A percentile compares a stretch with the other conserved stretches of the same genome.
These are phyloP conservation scores for Stomorhina lunata DNA, from an alignment of 2,888 invertebrate genomes.

Conservation along the genomic window DNA sequence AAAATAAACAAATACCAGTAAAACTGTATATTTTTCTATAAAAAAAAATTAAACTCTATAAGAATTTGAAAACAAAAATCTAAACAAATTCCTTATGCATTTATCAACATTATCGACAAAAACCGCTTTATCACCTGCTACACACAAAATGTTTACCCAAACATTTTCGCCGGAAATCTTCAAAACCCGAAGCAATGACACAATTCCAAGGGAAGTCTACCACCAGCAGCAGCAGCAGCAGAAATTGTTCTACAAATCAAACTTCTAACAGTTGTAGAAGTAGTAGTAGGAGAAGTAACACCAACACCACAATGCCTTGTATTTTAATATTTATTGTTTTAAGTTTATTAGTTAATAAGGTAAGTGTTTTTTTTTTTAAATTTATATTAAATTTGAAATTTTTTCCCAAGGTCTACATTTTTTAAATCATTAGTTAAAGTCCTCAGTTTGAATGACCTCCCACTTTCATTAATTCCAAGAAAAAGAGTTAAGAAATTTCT, in stretches of 20 bases:
- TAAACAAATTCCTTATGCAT: constrained; percentile 37
- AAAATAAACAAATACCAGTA: too few species aligned
- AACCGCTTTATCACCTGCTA: constrained; percentile 48
- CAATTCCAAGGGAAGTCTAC: constrained; percentile 3
- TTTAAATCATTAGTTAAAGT: too few species aligned
- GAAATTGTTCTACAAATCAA: too few species aligned
- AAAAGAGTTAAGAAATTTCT: too few species aligned
- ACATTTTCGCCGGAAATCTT: constrained; percentile 79
- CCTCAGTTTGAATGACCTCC: too few species aligned
- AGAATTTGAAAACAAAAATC: neutral
- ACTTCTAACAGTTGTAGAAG: constrained; percentile 39
- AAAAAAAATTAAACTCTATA: neutral
- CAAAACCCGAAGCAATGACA: constrained; percentile 46
- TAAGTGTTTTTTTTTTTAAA: constrained; percentile 60
- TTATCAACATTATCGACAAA: neutral
- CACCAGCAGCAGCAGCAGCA: constrained; percentile 1
- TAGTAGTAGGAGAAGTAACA: constrained; percentile 32
- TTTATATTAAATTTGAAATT: too few species aligned
- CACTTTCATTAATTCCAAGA: too few species aligned
- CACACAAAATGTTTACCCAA: constrained; percentile 79
- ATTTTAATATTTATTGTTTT: constrained; percentile 74
- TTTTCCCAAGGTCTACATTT: too few species aligned
- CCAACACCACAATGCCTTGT: constrained; percentile 50
- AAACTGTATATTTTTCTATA: neutral
- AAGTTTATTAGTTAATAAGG: constrained; percentile 78